phyloP scores from a whole-genome alignment of 2,113 vertebrate species.

The Elachura formosa region DNA sequence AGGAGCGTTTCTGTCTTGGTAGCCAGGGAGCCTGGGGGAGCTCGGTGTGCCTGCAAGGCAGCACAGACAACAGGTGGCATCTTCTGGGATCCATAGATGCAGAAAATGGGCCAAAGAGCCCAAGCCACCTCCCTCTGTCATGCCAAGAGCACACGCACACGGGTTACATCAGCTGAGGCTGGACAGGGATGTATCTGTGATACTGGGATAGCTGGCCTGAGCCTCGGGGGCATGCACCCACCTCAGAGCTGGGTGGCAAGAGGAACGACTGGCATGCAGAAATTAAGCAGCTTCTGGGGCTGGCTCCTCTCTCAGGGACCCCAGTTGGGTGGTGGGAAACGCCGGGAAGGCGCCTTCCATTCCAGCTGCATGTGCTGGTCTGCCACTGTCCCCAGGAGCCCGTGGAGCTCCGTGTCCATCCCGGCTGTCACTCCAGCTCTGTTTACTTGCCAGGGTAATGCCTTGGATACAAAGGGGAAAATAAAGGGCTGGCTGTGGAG shows the following conservation, averaged over 20 bases:
- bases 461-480: background rate
- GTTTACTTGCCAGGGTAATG: background rate
- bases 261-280: background rate
- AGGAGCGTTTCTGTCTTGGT: too few relatives aligned
- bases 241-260: background rate
- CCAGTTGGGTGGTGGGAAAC: background rate
- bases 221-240: background rate
- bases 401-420: rapidly evolving
- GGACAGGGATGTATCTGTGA: rapidly evolving
- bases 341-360: rapidly evolving
- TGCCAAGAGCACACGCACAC: rapidly evolving
- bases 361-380: rapidly evolving
- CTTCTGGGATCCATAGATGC: too few relatives aligned
- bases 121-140: background rate
- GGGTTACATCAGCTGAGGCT: background rate
- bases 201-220: background rate
- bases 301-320: background rate
- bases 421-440: background rate
- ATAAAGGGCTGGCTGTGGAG: background rate
- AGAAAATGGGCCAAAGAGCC: background rate
- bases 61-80: too few relatives aligned
- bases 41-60: too few relatives aligned
- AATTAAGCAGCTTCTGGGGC: background rate
- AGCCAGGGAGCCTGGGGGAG: too few relatives aligned
- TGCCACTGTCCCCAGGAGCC: background rate